phyloP scores from a whole-genome alignment of 2,113 vertebrate species.

The Murina feae region DNA sequence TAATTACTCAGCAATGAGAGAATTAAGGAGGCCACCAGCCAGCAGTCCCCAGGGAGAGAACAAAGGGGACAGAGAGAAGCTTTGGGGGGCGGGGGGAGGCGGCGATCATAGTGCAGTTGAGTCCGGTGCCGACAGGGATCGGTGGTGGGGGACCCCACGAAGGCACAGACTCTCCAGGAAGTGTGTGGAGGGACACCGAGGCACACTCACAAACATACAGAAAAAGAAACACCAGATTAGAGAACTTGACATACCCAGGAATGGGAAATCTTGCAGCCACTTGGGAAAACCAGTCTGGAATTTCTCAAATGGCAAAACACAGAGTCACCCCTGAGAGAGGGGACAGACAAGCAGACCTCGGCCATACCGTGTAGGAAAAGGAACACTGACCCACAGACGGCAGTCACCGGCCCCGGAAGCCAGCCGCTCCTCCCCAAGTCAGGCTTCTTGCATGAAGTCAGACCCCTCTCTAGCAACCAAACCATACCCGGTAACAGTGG shows the following conservation, averaged over 20 bases:
- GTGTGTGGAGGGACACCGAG: rapidly evolving
- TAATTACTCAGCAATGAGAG: neutral
- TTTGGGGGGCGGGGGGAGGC: neutral
- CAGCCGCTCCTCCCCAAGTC: neutral
- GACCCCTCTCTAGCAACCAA: neutral
- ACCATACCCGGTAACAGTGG: neutral
- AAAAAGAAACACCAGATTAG: neutral
- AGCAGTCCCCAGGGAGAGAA: neutral
- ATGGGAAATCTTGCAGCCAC: neutral
- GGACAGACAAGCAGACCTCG: neutral
- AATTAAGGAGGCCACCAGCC: neutral
- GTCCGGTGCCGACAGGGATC: neutral
- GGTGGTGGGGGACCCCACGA: neutral
- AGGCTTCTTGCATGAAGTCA: neutral
- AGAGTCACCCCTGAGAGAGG: neutral
- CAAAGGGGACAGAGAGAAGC: neutral
- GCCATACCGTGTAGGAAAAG: neutral
- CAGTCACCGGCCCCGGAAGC: neutral
- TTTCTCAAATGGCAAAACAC: neutral
- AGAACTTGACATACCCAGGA: neutral
- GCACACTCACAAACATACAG: neutral
- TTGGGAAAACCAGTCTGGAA: neutral
- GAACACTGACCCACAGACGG: neutral
- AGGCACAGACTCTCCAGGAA: neutral
- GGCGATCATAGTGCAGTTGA: neutral